Percentiles rank a stretch among this genome's conserved stretches.
These are phyloP conservation scores for Pasiphila rectangulata DNA, from an alignment of 2,888 invertebrate species.

Conservation along the genomic window DNA sequence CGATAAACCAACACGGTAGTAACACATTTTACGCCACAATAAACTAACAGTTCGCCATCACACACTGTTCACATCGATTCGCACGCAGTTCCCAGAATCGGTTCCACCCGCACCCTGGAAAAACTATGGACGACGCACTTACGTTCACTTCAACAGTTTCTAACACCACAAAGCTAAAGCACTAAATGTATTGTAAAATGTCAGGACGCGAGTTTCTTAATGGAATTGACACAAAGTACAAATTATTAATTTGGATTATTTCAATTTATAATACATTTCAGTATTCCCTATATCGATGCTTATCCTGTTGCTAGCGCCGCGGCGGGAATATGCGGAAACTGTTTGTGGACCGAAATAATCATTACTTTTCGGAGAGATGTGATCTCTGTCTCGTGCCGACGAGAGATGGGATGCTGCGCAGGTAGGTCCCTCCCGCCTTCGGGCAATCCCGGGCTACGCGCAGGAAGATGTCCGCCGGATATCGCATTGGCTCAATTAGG, in stretches of 20 bases:
- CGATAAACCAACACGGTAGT: constrained; percentile 45
- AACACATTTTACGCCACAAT: constrained; percentile 24
- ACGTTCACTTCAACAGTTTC: constrained; percentile 2
- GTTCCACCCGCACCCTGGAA: constrained; percentile 48
- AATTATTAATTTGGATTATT: constrained; percentile 48
- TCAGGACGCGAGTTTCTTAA: constrained; percentile 19
- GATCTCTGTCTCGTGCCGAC: constrained; percentile 60
- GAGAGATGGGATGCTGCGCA: constrained; percentile 69
- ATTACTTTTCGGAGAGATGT: constrained; percentile 80
- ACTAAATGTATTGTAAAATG: constrained; percentile 15
- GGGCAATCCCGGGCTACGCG: constrained; percentile 75
- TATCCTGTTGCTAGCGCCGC: constrained; percentile 66
- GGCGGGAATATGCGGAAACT: constrained; percentile 71
- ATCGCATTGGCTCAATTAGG: constrained; percentile 65
- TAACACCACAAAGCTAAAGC: neutral
- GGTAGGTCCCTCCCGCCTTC: constrained; percentile 56
- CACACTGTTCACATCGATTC: constrained; percentile 22
- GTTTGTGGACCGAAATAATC: constrained; percentile 79
- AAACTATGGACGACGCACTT: constrained; percentile 50
- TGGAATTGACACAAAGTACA: constrained; percentile 30
- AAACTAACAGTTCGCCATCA: constrained; percentile 17
- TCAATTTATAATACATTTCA: constrained; percentile 70
- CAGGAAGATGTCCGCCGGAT: constrained; percentile 67
- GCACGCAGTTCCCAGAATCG: constrained; percentile 19
- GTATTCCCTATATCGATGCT: constrained; percentile 61